Conservation (phyloP, 2,888 invertebrate genomes). For the Drosophila antonietae region DNA sequence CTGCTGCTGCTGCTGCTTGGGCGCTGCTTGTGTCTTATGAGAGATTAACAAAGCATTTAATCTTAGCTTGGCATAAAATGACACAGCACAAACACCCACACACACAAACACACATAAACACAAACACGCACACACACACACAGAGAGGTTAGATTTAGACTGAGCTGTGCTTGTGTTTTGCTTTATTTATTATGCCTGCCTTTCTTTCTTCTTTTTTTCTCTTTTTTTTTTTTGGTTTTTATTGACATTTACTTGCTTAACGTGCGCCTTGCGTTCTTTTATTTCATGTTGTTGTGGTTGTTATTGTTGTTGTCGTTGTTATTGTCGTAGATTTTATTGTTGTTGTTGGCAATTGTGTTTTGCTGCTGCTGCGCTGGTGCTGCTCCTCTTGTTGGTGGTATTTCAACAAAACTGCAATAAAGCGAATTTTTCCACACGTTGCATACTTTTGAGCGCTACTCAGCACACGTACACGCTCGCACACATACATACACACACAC, state of each 20-base stretch:
- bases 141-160: slow-evolving; percentile 29
- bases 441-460: slow-evolving; percentile 69
- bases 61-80: slow-evolving; percentile 66
- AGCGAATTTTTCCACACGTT: slow-evolving; percentile 71
- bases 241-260: slow-evolving; percentile 78
- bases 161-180: slow-evolving; percentile 36
- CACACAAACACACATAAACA: slow-evolving; percentile 23
- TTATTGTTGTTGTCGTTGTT: slow-evolving; percentile 27
- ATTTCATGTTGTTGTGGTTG: slow-evolving; percentile 24
- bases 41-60: slow-evolving; percentile 75
- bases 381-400: slow-evolving; percentile 34
- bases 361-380: slow-evolving; percentile 32
- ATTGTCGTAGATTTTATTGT: slow-evolving; percentile 48
- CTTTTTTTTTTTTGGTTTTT: slow-evolving; percentile 35
- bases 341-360: slow-evolving; percentile 33
- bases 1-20: slow-evolving; percentile 24
- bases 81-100: slow-evolving; percentile 38
- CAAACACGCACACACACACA: slow-evolving; percentile 1
- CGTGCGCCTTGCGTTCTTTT: slow-evolving; percentile 39
- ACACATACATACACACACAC: slow-evolving; percentile 33
- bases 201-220: slow-evolving; percentile 9
- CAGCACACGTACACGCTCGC: slow-evolving; percentile 36
- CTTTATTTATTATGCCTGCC: slow-evolving; percentile 43
- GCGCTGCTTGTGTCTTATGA: slow-evolving; percentile 46
- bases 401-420: slow-evolving; percentile 70